Conservation (phyloP, 2,797 vertebrate species). For the Eospalax fontanierii region DNA sequence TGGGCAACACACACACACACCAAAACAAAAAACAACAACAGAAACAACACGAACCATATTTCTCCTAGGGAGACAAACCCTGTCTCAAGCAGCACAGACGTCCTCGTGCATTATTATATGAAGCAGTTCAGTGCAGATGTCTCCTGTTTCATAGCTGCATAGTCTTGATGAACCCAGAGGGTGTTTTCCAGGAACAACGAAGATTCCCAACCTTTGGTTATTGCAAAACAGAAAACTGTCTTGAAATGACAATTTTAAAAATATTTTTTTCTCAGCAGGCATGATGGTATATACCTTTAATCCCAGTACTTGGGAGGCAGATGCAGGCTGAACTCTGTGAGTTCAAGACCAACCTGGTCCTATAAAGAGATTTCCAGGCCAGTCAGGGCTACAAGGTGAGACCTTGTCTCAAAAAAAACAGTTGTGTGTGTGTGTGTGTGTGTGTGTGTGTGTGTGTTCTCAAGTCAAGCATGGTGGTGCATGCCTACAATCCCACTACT, state of each 20-base stretch:
- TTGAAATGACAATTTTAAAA: slow-evolving; percentile 32
- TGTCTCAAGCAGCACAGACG: slow-evolving; percentile 25
- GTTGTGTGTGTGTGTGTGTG: no score
- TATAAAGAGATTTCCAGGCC: not conserved
- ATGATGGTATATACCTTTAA: not conserved
- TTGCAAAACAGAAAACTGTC: slow-evolving; percentile 40
- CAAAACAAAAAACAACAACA: not conserved
- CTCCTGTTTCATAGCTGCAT: slow-evolving; percentile 47
- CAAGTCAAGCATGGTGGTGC: not conserved
- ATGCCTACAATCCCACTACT: not conserved
- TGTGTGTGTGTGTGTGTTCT: no score
- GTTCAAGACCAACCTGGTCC: not conserved
- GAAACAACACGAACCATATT: not conserved
- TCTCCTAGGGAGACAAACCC: slow-evolving; percentile 36
- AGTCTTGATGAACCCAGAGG: slow-evolving; percentile 1
- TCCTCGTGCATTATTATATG: slow-evolving; percentile 4
- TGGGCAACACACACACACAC: not conserved
- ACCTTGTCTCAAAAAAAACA: not conserved
- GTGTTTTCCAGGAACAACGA: slow-evolving; percentile 53
- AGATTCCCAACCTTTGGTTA: not conserved
- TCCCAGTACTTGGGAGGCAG: not conserved
- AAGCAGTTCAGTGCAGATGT: slow-evolving; percentile 2
- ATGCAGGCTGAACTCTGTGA: no score
- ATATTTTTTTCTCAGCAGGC: not conserved
- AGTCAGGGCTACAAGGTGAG: not conserved